These are phyloP conservation scores for Zaprionus ghesquierei DNA, from an alignment of 1,140 invertebrate genomes.

Conservation along the genomic window DNA sequence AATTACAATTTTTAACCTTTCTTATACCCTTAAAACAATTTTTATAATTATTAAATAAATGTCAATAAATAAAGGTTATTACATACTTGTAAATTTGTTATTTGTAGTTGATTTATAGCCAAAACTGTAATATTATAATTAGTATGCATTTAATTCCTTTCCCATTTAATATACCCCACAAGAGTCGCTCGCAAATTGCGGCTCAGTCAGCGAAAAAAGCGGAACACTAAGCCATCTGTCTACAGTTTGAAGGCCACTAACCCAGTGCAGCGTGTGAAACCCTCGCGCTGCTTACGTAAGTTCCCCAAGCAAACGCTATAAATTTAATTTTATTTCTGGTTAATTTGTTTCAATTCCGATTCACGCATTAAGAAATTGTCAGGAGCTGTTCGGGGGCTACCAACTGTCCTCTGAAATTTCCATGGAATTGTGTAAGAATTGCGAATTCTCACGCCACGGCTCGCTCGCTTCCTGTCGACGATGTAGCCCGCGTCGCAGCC, in stretches of 20 bases:
- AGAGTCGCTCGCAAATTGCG: conserved; percentile 27
- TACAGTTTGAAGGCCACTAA: conserved; percentile 40
- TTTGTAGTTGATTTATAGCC: too few species aligned
- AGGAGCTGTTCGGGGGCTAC: not conserved
- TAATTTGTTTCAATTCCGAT: conserved; percentile 6
- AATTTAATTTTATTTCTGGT: not conserved
- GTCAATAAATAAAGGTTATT: too few species aligned
- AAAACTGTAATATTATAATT: too few species aligned
- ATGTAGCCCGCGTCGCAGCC: not conserved
- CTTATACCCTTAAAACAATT: too few species aligned
- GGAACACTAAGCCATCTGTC: not conserved
- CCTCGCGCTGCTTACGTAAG: conserved; percentile 31
- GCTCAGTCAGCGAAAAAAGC: conserved; percentile 42
- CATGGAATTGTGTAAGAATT: conserved; percentile 7
- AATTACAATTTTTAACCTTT: too few species aligned
- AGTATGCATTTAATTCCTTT: too few species aligned
- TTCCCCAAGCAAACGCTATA: not conserved
- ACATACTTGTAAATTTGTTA: too few species aligned
- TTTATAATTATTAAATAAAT: too few species aligned
- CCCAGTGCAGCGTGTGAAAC: conserved; percentile 44
- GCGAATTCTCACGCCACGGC: conserved; percentile 31
- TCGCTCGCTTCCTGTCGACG: conserved; percentile 27
- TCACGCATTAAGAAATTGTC: conserved; percentile 28
- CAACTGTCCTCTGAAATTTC: conserved; percentile 29
- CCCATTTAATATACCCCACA: conserved; percentile 9